Conservation (phyloP, 1,140 invertebrate genomes). For the Galendromus occidentalis region DNA sequence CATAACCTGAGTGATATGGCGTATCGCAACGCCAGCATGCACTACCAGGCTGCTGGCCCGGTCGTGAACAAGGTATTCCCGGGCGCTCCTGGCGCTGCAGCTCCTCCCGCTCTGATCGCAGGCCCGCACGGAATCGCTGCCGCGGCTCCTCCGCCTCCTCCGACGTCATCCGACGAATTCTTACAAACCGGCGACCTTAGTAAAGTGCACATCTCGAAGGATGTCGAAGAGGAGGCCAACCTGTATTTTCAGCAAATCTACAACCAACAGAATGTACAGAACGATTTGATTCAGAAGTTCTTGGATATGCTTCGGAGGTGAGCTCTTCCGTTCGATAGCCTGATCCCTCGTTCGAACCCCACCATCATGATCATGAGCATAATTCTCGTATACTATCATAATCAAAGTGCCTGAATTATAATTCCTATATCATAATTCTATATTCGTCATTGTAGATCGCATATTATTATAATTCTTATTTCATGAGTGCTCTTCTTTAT, state of each 20-base stretch:
- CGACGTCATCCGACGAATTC: not conserved
- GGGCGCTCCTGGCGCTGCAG: no score
- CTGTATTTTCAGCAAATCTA: constrained; percentile 94
- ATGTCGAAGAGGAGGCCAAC: constrained; percentile 94
- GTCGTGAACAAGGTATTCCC: no score
- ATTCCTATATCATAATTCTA: no score
- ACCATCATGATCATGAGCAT: no score
- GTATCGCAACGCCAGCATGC: no score
- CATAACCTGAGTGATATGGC: no score
- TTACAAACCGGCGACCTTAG: not conserved
- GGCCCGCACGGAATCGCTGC: not conserved
- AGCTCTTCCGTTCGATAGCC: not conserved
- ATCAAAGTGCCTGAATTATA: no score
- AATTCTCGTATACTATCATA: no score
- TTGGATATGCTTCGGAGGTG: constrained; percentile 78
- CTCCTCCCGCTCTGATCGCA: not conserved
- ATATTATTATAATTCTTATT: no score
- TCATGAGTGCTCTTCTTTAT: no score
- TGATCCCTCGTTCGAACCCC: constrained; percentile 20
- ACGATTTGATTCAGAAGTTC: constrained; percentile 73
- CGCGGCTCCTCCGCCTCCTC: not conserved
- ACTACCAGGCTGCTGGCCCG: no score
- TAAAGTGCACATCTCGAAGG: constrained; percentile 56
- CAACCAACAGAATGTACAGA: constrained; percentile 82
- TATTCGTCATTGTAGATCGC: no score